phyloP scores from a whole-genome alignment of 2,113 vertebrate species.

The Pedionomus torquatus region DNA sequence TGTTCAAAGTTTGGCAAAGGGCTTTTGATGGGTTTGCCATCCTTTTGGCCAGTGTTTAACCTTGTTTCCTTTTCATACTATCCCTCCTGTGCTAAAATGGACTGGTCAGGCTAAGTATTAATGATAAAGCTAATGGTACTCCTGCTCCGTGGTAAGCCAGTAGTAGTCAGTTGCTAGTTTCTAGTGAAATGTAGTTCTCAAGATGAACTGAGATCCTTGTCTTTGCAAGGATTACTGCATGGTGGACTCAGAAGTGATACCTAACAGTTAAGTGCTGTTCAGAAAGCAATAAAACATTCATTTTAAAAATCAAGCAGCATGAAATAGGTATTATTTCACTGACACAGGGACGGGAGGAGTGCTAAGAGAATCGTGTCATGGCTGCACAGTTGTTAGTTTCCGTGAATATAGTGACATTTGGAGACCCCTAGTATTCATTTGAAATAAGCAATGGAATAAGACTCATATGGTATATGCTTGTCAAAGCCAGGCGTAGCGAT shows the following conservation, averaged over 20 bases:
- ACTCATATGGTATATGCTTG: not conserved
- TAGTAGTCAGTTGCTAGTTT: not conserved
- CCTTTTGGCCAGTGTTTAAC: not conserved
- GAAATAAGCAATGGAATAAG: not conserved
- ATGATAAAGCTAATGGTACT: not conserved
- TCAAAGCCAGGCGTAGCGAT: not conserved
- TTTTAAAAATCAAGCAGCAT: conserved; percentile 10
- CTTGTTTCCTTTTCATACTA: not conserved
- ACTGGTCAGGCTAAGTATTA: not conserved
- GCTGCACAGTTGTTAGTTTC: not conserved
- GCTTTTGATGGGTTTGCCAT: not conserved
- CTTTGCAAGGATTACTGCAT: not conserved
- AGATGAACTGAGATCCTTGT: not conserved
- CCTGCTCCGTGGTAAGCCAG: not conserved
- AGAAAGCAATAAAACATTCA: not conserved
- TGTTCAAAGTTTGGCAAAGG: not conserved
- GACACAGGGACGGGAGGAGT: not conserved
- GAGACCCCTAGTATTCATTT: not conserved
- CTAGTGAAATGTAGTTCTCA: not conserved
- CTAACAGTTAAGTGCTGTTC: not conserved
- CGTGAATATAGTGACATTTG: not conserved
- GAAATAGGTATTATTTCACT: not conserved
- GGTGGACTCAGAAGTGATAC: not conserved
- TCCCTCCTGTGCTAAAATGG: not conserved
- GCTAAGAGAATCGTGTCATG: not conserved